Evolutionary conservation across 2,888 invertebrate genomes (phyloP), one percentile per base, ranked within the genome.

Genomic region (Eupeodes latifasciatus): DNA sequence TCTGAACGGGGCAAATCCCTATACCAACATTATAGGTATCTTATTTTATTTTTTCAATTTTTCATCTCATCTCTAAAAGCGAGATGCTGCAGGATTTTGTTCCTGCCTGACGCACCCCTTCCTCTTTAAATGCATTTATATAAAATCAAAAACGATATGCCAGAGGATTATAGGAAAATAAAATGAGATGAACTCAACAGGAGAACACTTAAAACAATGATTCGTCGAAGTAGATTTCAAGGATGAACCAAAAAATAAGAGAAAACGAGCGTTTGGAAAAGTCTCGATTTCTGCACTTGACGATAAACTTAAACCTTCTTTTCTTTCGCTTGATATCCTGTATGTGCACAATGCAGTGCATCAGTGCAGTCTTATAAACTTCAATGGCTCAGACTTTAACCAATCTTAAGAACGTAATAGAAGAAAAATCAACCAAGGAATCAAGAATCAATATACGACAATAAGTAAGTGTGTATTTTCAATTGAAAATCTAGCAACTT

Each of bases 171-270:
- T 44, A 71, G 14, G 14, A 19, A 49, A 16, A 44, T 11, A 67
- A 66, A 59, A 72, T 62, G 36, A n/a, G 34, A 64, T 64, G 79
- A 72, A 44, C 34, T 69, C 49, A 51, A 75, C 59, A 47, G 72
- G 36, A 85, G 66, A 77, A 57, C 76, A 81, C 77, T 81, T 85
- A 59, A 77, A 77, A 81, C 85, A 85, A 85, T 81, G 85, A 72
- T 47, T 81, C 81, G 72, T 77, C 40, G 53, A 77, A 72, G 55
- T 47, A 67, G 57, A 49, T 69, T 84, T 79, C 61, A 11, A 51
- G 36, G 69, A 71, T 40, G 40, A 36, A n/a, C 16, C 40, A 67
- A 51, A 11, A 44, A 10, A 40, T 27, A 27, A 27, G 27, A 27
- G 4, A 77, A 71, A 49, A 66, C 19, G 57, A 57, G 69, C 55